Evolutionary conservation across 2,888 invertebrate genomes (phyloP).

Genomic region (Tipula confusa): DNA sequence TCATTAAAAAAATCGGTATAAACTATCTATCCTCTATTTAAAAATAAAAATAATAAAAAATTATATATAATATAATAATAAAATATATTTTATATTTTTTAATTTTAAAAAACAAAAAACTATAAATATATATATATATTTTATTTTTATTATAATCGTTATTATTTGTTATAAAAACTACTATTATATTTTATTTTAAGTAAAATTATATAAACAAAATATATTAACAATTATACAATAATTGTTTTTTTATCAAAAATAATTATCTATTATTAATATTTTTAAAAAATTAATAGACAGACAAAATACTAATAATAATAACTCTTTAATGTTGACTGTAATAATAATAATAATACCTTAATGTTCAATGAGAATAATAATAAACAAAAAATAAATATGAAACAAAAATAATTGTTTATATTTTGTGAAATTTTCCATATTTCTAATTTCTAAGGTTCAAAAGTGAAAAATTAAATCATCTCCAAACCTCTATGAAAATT

Average conservation of each 20-base stretch:
- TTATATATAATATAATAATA: not conserved
- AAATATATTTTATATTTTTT: not conserved
- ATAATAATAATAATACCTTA: not conserved
- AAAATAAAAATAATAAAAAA: not conserved
- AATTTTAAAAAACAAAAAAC: not conserved
- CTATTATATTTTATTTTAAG: not conserved
- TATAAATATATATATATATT: not conserved
- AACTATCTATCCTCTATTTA: not conserved
- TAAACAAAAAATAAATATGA: not conserved
- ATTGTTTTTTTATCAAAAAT: not conserved
- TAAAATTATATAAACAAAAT: not conserved
- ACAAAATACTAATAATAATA: not conserved
- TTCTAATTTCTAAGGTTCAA: no score
- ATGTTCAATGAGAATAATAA: constrained; percentile 20
- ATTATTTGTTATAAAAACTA: not conserved
- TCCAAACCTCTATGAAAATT: no score
- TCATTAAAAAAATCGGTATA: not conserved
- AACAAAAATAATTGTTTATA: not conserved
- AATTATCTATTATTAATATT: not conserved
- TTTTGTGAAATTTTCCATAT: no score
- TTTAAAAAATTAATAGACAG: not conserved
- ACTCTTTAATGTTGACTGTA: constrained; percentile 12
- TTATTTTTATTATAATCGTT: not conserved
- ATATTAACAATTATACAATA: not conserved
- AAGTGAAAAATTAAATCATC: no score